These are phyloP conservation scores for Sebastes dallii DNA, from an alignment of 2,797 vertebrate species.

Conservation along the genomic window DNA sequence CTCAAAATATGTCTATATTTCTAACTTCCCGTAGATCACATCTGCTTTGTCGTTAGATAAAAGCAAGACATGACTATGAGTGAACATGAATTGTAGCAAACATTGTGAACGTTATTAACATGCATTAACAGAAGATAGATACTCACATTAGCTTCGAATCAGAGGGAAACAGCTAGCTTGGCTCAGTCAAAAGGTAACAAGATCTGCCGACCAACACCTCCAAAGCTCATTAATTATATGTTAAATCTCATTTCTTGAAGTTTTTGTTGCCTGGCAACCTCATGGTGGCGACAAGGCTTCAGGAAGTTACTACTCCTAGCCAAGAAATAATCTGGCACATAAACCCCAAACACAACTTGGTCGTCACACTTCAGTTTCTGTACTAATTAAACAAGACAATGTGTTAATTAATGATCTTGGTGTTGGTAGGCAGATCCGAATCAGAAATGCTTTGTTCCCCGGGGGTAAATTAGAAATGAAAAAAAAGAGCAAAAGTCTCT, in stretches of 20 bases:
- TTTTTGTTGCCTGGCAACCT: not conserved
- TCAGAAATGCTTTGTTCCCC: not conserved
- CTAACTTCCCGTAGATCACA: not conserved
- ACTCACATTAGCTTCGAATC: not conserved
- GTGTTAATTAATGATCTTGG: not conserved
- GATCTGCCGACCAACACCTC: not conserved
- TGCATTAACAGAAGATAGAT: not conserved
- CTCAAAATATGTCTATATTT: not conserved
- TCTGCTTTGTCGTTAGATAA: not conserved
- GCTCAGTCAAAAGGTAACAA: not conserved
- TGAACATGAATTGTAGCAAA: not conserved
- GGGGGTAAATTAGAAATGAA: too few relatives aligned
- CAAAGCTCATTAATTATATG: not conserved
- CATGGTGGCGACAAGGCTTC: not conserved
- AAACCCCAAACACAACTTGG: not conserved
- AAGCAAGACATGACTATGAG: not conserved
- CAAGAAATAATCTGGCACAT: not conserved
- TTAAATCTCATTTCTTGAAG: not conserved
- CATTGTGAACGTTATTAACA: not conserved
- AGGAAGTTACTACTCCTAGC: not conserved
- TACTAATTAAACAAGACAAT: not conserved
- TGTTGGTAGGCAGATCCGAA: not conserved
- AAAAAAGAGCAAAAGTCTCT: too few relatives aligned
- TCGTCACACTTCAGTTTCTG: not conserved
- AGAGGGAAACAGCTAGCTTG: not conserved